These are phyloP conservation scores for Circaetus cinerascens DNA, from an alignment of 2,113 vertebrate species.

Conservation along the genomic window DNA sequence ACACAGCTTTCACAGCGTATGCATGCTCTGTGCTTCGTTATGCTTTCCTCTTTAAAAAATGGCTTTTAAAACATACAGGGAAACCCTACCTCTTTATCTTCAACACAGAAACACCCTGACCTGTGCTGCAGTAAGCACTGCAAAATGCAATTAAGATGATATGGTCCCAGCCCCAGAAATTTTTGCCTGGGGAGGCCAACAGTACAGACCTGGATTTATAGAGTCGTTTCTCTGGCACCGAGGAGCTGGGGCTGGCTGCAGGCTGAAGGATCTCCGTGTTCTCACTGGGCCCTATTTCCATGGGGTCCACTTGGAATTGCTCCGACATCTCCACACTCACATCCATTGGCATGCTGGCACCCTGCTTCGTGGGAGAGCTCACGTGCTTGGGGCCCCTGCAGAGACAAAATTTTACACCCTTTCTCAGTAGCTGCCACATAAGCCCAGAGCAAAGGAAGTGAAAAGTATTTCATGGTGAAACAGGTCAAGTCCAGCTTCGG, in stretches of 20 bases:
- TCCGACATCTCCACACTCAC: background rate
- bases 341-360: constrained; percentile 44
- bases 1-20: rapidly evolving
- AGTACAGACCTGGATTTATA: constrained; percentile 79
- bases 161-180: background rate
- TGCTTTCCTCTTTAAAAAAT: background rate
- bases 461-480: background rate
- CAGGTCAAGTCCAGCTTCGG: background rate
- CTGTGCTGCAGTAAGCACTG: background rate
- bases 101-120: background rate
- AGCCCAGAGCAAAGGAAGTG: background rate
- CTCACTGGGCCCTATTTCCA: constrained; percentile 62
- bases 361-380: background rate
- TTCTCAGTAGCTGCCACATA: background rate
- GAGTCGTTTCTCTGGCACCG: constrained; percentile 10
- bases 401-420: background rate
- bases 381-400: constrained; percentile 10
- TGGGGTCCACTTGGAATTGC: constrained; percentile 41
- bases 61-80: background rate
- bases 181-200: background rate
- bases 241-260: background rate
- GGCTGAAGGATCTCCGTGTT: background rate
- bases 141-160: background rate
- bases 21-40: background rate
- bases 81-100: background rate